Base-by-base conservation (phyloP, 2,797 vertebrate genomes). In the Leontocebus nigricollis region DNA sequence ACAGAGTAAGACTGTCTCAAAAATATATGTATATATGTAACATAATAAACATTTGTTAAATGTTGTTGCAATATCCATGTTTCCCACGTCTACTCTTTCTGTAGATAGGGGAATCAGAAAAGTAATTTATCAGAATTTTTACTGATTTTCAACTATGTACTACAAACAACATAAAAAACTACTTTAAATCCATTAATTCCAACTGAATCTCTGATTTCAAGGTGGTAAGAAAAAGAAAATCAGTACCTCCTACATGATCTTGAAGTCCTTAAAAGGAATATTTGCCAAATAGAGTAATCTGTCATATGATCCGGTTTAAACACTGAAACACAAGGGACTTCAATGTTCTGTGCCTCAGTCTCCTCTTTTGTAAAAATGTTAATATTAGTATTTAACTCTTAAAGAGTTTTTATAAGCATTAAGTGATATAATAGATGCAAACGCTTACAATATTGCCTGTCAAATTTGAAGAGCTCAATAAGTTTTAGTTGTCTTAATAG, bases 271-370 rank as follows among this genome's bases (percentile, higher is more conserved):
- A 82, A 67, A 52, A 57, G 19, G n/a, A 75, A 2, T 81, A 70
- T 59, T 81, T 95, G 67, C 75, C 75, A 93, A 92, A 61, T n/a
- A 87, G 11, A 80, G 39, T 61, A 90, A 91, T n/a, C 82, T 24
- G 5, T 92, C 80, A 52, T 30, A 64, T n/a, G 73, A 80, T 50
- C 24, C 39, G 50, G 13, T 86, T 80, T 73, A 75, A 90, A 93
- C 85, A 46, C 39, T 57, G 81, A 81, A 86, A 64, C 61, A 72
- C 39, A 59, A 70, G 48, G 48, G 39, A 36, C 30, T 61, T 89
- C 88, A 55, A 57, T 84, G 48, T 72, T 84, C 48, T 61, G 12
- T 86, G 39, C 33, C 48, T 91, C 82, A 88, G 67, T 72, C 82
- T 87, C 46, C n/a, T 96, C 27, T 55, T 59, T 17, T 48, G 50